A percentile compares a stretch with the other conserved stretches of the same genome.
Conservation (phyloP, 1,140 invertebrate species). For the Micrasema minimum region DNA sequence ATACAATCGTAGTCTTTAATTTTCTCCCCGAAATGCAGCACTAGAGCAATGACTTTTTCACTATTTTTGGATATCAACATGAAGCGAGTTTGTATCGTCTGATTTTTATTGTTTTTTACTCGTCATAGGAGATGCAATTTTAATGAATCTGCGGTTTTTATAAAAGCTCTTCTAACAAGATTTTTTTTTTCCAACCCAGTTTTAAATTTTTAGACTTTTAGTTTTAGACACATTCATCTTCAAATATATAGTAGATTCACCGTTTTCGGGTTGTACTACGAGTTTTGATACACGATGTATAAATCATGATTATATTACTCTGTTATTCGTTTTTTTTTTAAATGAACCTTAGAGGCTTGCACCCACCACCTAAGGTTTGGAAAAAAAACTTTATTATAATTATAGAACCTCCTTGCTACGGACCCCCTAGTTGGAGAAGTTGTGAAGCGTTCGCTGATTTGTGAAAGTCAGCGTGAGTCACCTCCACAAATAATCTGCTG, state of each 20-base stretch:
- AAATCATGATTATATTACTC: background rate
- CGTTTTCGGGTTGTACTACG: too few species aligned
- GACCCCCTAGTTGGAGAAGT: background rate
- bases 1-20: too few species aligned
- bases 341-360: background rate
- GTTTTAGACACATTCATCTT: background rate
- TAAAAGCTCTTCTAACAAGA: background rate
- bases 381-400: background rate
- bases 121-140: background rate
- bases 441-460: conserved; percentile 40
- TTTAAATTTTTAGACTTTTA: too few species aligned
- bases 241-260: background rate
- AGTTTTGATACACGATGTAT: too few species aligned
- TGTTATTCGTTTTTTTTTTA: background rate
- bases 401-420: background rate
- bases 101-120: background rate
- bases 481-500: conserved; percentile 46
- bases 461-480: conserved; percentile 52
- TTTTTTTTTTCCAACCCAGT: too few species aligned
- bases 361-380: too few species aligned
- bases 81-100: background rate
- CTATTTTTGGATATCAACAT: background rate
- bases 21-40: too few species aligned
- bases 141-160: background rate
- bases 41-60: too few species aligned